Percentiles rank a stretch among this genome's conserved stretches.
These are phyloP conservation scores for Drosophila subquinaria DNA, from an alignment of 2,888 invertebrate species.

Conservation along the genomic window DNA sequence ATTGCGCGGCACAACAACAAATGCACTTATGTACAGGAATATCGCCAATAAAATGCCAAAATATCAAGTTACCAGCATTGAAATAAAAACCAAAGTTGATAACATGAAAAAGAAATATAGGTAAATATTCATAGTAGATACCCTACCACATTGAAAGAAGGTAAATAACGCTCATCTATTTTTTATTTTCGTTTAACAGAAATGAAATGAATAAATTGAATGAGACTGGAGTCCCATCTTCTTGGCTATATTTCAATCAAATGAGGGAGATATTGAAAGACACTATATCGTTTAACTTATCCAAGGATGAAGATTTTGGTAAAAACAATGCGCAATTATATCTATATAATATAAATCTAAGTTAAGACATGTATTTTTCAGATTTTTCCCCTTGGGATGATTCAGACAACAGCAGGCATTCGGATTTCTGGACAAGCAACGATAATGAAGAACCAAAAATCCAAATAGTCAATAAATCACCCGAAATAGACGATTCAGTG, in stretches of 20 bases:
- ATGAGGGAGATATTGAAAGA: slow-evolving; percentile 47
- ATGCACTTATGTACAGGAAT: slow-evolving; percentile 32
- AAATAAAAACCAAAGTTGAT: slow-evolving; percentile 61
- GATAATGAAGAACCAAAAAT: background rate
- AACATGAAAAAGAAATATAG: slow-evolving; percentile 61
- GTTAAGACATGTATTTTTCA: background rate
- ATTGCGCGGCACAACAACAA: slow-evolving; percentile 27
- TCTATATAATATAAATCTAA: too few relatives aligned
- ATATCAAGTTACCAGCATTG: slow-evolving; percentile 36
- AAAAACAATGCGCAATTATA: background rate
- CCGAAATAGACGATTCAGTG: background rate
- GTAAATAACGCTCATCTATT: too few relatives aligned
- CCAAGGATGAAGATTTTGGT: slow-evolving; percentile 38
- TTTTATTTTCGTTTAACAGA: slow-evolving; percentile 27
- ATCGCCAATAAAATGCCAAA: slow-evolving; percentile 43
- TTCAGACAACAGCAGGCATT: slow-evolving; percentile 14
- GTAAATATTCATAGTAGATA: slow-evolving; percentile 14
- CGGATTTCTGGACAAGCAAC: background rate
- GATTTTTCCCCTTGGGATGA: slow-evolving; percentile 36
- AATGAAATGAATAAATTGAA: slow-evolving; percentile 33
- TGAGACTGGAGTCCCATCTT: slow-evolving; percentile 27
- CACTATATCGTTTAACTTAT: slow-evolving; percentile 20
- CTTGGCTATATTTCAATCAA: slow-evolving; percentile 51
- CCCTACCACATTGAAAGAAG: too few relatives aligned
- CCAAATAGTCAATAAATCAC: background rate